Evolutionary conservation across 92 coral and sea anemone genomes (phyloP).

Genomic region (Bergia puertoricense): DNA sequence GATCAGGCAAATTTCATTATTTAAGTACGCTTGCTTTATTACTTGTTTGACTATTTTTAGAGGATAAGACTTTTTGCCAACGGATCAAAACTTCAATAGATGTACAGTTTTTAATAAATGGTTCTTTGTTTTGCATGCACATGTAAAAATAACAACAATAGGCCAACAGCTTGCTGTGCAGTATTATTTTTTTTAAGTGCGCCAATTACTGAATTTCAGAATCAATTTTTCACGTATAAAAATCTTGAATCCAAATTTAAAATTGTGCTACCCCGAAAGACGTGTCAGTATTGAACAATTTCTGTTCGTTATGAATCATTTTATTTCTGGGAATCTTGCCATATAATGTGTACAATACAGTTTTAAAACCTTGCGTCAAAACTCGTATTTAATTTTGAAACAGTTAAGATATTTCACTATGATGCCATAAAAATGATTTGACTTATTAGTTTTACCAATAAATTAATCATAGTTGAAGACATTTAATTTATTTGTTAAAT

Average conservation of each 20-base stretch:
- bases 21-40: not conserved
- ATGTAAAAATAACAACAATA: conserved; percentile 15
- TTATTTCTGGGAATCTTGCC: not conserved
- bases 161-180: conserved; percentile 1
- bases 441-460: not conserved
- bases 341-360: not conserved
- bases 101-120: conserved; percentile 28
- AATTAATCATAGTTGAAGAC: not conserved
- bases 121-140: conserved; percentile 7
- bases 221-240: conserved; percentile 8
- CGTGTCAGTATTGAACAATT: not conserved
- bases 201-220: not conserved
- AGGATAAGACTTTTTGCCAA: conserved; percentile 14
- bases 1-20: not conserved
- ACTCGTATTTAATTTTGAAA: not conserved
- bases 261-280: not conserved
- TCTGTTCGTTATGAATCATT: not conserved
- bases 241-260: not conserved
- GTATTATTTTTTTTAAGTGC: not conserved
- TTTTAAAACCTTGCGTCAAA: not conserved
- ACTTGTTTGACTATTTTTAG: not conserved
- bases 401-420: not conserved
- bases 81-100: conserved; percentile 21
- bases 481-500: not conserved
- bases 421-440: not conserved